These are phyloP conservation scores for Athetis lepigone DNA, from an alignment of 2,888 invertebrate species.

Conservation along the genomic window DNA sequence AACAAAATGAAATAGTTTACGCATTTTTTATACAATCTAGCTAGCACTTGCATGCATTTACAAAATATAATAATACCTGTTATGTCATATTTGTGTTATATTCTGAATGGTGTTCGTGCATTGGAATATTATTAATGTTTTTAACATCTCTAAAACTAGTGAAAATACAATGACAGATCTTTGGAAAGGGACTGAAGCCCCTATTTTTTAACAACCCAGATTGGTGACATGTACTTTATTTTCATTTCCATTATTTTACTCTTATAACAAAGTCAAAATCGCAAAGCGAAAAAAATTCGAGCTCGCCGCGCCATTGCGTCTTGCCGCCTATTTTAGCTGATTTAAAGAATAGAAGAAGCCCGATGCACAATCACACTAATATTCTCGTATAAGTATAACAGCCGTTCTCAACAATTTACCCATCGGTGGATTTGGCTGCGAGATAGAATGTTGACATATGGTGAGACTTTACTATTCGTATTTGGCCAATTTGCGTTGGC, in stretches of 20 bases:
- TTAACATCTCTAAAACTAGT: not conserved
- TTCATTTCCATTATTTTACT: too few species aligned
- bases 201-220: too few species aligned
- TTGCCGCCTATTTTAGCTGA: not conserved
- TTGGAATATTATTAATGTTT: not conserved
- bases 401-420: too few species aligned
- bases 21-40: slow-evolving; percentile 40
- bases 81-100: slow-evolving; percentile 22
- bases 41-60: slow-evolving; percentile 58
- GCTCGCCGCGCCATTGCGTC: not conserved
- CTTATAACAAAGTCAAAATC: too few species aligned
- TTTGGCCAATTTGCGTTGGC: too few species aligned
- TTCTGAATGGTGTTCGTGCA: slow-evolving; percentile 16
- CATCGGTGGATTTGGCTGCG: too few species aligned
- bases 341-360: not conserved
- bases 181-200: not conserved
- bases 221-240: too few species aligned
- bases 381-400: not conserved
- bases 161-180: slow-evolving; percentile 18
- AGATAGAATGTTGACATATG: too few species aligned
- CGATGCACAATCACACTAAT: slow-evolving; percentile 35
- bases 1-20: slow-evolving; percentile 40
- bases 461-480: too few species aligned
- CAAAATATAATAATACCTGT: slow-evolving; percentile 13
- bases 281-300: not conserved